A percentile compares a stretch with the other conserved stretches of the same genome.
These are phyloP conservation scores for Cettia cetti DNA, from an alignment of 2,113 vertebrate species.

Conservation along the genomic window DNA sequence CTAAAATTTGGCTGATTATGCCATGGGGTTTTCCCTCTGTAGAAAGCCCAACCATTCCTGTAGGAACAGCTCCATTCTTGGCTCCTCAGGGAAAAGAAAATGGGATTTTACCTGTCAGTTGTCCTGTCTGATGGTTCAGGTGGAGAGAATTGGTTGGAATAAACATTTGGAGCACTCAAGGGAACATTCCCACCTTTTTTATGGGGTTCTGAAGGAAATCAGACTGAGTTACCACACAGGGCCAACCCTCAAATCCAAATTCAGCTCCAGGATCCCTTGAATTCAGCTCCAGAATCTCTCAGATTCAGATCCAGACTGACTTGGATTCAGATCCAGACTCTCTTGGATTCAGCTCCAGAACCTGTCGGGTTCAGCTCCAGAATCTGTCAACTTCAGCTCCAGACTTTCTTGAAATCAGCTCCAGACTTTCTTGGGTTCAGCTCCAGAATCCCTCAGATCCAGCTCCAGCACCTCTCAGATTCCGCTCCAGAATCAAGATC, in stretches of 20 bases:
- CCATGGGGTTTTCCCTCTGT: neutral
- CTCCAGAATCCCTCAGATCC: too few species aligned
- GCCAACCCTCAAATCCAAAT: neutral
- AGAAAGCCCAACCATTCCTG: neutral
- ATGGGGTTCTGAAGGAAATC: neutral
- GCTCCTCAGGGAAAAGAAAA: neutral
- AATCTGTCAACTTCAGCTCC: too few species aligned
- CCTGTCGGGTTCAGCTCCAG: too few species aligned
- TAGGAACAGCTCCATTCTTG: neutral
- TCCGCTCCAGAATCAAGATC: too few species aligned
- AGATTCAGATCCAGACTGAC: too few species aligned
- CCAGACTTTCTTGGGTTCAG: too few species aligned
- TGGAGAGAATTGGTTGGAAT: neutral
- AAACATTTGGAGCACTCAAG: neutral
- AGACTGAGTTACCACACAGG: neutral
- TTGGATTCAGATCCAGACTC: too few species aligned
- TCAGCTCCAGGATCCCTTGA: too few species aligned
- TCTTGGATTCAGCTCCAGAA: too few species aligned
- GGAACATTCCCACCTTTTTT: neutral
- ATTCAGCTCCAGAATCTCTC: neutral
- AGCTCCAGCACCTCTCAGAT: too few species aligned
- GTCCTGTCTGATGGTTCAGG: neutral
- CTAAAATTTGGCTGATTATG: neutral
- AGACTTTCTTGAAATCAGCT: too few species aligned
- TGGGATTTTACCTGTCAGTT: neutral